Percentiles rank a stretch among this genome's conserved stretches.
phyloP scores from a whole-genome alignment of 2,113 vertebrate species.

The Phyllostomus hastatus region DNA sequence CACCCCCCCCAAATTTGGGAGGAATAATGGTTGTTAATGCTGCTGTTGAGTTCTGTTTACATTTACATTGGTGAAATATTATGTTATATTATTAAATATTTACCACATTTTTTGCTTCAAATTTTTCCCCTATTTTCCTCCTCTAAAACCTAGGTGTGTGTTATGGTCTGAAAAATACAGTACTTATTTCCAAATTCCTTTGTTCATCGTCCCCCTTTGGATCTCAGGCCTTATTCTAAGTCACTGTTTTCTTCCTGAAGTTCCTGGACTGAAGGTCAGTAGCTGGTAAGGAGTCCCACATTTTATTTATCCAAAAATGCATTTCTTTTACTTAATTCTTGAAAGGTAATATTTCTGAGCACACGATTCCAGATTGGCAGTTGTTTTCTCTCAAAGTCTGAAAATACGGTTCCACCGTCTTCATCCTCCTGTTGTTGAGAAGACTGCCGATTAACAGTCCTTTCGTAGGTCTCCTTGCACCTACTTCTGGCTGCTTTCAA shows the following conservation, averaged over 20 bases:
- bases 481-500: not conserved
- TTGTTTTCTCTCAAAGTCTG: not conserved
- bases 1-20: too few species aligned
- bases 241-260: not conserved
- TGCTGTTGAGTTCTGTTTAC: too few species aligned
- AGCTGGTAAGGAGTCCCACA: not conserved
- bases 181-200: not conserved
- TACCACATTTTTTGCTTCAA: too few species aligned
- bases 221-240: not conserved
- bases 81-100: too few species aligned
- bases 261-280: not conserved
- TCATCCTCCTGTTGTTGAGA: not conserved
- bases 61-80: too few species aligned
- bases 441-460: not conserved
- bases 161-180: too few species aligned
- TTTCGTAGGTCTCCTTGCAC: not conserved
- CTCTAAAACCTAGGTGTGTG: too few species aligned
- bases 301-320: not conserved
- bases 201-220: fast-evolving
- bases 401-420: not conserved
- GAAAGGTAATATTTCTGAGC: not conserved
- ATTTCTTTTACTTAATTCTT: not conserved
- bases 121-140: too few species aligned
- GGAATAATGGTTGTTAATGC: too few species aligned
- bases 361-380: not conserved